Evolutionary conservation across 2,797 vertebrate species (phyloP).

Genomic region (Pyrocephalus nanus): DNA sequence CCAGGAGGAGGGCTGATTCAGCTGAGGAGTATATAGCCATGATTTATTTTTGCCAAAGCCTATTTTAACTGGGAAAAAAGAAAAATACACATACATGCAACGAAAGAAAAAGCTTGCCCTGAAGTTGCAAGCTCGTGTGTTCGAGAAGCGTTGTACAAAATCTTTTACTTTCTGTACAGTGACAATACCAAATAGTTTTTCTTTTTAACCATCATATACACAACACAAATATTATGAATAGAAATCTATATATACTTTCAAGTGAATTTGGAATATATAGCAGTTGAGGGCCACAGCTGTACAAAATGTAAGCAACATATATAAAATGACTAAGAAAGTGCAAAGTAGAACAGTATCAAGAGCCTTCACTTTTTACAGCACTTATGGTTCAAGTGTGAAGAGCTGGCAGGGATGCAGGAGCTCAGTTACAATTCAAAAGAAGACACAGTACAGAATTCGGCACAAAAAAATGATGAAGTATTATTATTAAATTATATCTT

Average conservation of each 20-base stretch:
- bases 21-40: not conserved
- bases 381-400: slow-evolving; percentile 71
- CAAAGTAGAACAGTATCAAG: slow-evolving; percentile 79
- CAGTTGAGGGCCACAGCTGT: slow-evolving; percentile 74
- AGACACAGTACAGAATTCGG: slow-evolving; percentile 54
- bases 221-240: slow-evolving; percentile 76
- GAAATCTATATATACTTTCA: slow-evolving; percentile 80
- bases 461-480: slow-evolving; percentile 32
- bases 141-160: slow-evolving; percentile 67
- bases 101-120: slow-evolving; percentile 41
- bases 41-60: slow-evolving; percentile 41
- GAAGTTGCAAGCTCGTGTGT: slow-evolving; percentile 16
- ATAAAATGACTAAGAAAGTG: slow-evolving; percentile 77
- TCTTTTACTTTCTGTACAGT: slow-evolving; percentile 71
- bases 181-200: slow-evolving; percentile 68
- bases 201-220: slow-evolving; percentile 78
- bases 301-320: slow-evolving; percentile 79
- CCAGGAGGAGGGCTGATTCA: not conserved
- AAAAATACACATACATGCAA: slow-evolving; percentile 35
- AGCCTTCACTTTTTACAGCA: slow-evolving; percentile 72
- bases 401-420: slow-evolving; percentile 50
- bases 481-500: slow-evolving; percentile 33
- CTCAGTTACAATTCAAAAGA: slow-evolving; percentile 48
- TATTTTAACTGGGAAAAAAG: slow-evolving; percentile 34
- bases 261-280: slow-evolving; percentile 68